Conservation (phyloP, 1,140 invertebrate genomes). For the Aphaenogaster ashmeadi region DNA sequence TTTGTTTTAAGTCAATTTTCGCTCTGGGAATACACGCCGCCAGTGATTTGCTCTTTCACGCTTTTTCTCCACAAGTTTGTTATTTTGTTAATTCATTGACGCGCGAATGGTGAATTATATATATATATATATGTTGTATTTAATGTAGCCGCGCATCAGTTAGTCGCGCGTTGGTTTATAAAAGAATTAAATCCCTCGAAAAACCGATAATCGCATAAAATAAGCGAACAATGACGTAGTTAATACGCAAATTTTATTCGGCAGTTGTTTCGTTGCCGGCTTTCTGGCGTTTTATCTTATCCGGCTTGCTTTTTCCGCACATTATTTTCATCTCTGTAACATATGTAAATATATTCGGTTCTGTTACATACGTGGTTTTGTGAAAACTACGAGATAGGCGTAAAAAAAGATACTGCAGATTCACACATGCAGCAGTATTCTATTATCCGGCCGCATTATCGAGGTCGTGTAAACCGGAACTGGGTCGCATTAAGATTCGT, state of each 20-base stretch:
- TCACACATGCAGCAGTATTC: not conserved
- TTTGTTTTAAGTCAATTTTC: not conserved
- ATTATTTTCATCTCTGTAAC: constrained; percentile 28
- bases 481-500: constrained; percentile 39
- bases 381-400: not conserved
- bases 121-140: not conserved
- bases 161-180: not conserved
- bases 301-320: constrained; percentile 1
- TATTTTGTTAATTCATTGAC: constrained; percentile 24
- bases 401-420: not conserved
- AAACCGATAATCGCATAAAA: constrained; percentile 27
- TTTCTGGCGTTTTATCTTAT: constrained; percentile 34
- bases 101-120: not conserved
- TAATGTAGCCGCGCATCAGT: not conserved
- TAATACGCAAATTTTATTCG: constrained; percentile 44
- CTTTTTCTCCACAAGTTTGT: not conserved
- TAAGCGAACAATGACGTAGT: constrained; percentile 14
- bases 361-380: not conserved
- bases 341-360: constrained; percentile 7
- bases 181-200: not conserved
- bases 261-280: not conserved
- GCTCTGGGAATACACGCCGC: not conserved
- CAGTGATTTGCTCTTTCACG: not conserved
- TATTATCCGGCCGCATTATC: not conserved
- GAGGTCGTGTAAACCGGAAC: constrained; percentile 25